Conservation (phyloP, 2,888 invertebrate species). For the Phortica magna region DNA sequence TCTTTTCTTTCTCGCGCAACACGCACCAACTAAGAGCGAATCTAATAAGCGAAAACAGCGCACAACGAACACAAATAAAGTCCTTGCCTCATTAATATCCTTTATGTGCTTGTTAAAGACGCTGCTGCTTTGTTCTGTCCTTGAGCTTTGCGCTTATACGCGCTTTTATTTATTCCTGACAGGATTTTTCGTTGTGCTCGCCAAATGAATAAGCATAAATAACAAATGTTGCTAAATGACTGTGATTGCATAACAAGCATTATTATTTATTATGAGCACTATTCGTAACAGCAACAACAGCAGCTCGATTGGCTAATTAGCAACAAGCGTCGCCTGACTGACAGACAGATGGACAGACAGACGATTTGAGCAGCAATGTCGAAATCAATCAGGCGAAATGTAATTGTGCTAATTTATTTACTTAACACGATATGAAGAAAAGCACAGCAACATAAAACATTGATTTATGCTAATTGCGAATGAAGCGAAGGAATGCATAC, state of each 20-base stretch:
- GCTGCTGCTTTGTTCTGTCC: conserved; percentile 12
- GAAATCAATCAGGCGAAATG: conserved; percentile 63
- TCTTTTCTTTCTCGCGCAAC: conserved; percentile 56
- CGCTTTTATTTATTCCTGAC: background rate
- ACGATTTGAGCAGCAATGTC: background rate
- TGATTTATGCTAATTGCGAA: conserved; percentile 54
- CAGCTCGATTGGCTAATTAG: conserved; percentile 37
- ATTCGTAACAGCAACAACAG: conserved; percentile 6
- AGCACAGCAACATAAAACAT: conserved; percentile 34
- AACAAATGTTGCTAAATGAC: conserved; percentile 30
- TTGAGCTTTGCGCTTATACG: too few species aligned
- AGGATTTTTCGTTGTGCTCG: background rate
- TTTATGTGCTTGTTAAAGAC: conserved; percentile 66
- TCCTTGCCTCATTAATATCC: conserved; percentile 62
- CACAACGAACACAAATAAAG: background rate
- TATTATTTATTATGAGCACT: background rate
- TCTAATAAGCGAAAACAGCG: background rate
- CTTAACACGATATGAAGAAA: conserved; percentile 22
- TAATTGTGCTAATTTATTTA: conserved; percentile 61
- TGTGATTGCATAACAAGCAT: conserved; percentile 14
- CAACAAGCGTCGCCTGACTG: background rate
- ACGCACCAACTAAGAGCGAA: conserved; percentile 44
- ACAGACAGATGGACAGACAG: background rate
- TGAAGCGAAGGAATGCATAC: background rate
- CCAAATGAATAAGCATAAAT: conserved; percentile 57